Conservation (phyloP, 2,113 vertebrate species). For the Sphyrna mokarran region DNA sequence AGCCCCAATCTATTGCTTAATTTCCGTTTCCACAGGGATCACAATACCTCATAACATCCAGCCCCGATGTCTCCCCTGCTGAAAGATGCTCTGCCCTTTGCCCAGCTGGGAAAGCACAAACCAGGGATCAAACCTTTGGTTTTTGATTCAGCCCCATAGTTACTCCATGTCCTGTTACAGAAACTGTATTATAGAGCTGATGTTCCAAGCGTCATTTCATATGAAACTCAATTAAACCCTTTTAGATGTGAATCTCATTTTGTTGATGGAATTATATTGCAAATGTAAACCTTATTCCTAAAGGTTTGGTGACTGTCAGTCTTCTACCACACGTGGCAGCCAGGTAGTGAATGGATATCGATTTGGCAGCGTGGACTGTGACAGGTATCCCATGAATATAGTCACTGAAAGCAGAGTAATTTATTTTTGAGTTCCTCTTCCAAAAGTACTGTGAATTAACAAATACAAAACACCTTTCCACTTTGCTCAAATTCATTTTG, state of each 20-base stretch:
- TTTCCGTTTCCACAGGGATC: no score
- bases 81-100: neutral
- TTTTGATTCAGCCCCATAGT: no score
- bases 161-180: no score
- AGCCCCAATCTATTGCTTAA: no score
- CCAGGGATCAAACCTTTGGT: no score
- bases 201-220: neutral
- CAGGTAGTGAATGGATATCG: neutral
- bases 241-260: neutral
- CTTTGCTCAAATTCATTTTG: neutral
- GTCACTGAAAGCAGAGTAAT: neutral
- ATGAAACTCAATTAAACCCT: neutral
- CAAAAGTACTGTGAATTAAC: neutral
- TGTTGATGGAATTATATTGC: neutral
- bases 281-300: neutral
- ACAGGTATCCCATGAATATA: neutral
- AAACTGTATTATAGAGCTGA: no score
- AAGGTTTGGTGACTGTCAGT: neutral
- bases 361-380: neutral
- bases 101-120: no score
- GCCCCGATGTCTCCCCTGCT: neutral
- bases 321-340: neutral
- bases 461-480: neutral
- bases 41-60: neutral
- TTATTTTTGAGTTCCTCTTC: neutral